Conservation (phyloP, 1,140 invertebrate species). For the Orius laevigatus region DNA sequence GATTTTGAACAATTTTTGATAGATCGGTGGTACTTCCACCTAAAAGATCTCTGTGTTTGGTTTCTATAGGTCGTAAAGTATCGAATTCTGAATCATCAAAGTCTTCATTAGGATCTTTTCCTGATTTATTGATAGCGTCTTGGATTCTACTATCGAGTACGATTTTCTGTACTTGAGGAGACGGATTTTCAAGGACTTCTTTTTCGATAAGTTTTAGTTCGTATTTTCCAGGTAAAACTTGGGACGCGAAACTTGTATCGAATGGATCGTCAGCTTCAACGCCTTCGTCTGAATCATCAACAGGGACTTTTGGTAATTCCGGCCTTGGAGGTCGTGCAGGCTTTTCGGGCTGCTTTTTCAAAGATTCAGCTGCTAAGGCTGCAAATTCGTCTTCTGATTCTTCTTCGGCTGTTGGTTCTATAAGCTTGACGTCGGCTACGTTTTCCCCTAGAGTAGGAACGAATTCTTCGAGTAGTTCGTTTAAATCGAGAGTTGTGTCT, state of each 20-base stretch:
- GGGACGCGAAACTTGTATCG: slow-evolving; percentile 67
- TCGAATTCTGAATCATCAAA: slow-evolving; percentile 10
- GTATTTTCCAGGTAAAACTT: slow-evolving; percentile 49
- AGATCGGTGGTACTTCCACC: slow-evolving; percentile 57
- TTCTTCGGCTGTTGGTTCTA: slow-evolving; percentile 25
- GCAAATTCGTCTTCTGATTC: slow-evolving; percentile 53
- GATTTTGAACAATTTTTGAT: slow-evolving; percentile 45
- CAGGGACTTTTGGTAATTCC: background rate
- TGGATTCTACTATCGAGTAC: slow-evolving; percentile 29
- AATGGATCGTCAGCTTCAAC: slow-evolving; percentile 48
- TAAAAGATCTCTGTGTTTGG: slow-evolving; percentile 20
- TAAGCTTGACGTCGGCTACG: background rate
- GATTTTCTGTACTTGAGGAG: slow-evolving; percentile 24
- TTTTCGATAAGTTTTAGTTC: slow-evolving; percentile 45
- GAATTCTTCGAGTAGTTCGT: slow-evolving; percentile 28
- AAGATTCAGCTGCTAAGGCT: slow-evolving; percentile 50
- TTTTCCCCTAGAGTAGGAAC: slow-evolving; percentile 2
- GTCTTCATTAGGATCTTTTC: background rate
- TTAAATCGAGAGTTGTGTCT: slow-evolving; percentile 1
- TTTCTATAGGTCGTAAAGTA: slow-evolving; percentile 14
- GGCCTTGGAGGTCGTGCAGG: slow-evolving; percentile 14
- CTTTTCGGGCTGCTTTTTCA: slow-evolving; percentile 29
- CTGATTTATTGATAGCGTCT: too few species aligned
- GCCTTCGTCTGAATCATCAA: slow-evolving; percentile 6
- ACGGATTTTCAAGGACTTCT: slow-evolving; percentile 37